Conservation (phyloP, 1,140 invertebrate genomes). For the Arctopsyche grandis region DNA sequence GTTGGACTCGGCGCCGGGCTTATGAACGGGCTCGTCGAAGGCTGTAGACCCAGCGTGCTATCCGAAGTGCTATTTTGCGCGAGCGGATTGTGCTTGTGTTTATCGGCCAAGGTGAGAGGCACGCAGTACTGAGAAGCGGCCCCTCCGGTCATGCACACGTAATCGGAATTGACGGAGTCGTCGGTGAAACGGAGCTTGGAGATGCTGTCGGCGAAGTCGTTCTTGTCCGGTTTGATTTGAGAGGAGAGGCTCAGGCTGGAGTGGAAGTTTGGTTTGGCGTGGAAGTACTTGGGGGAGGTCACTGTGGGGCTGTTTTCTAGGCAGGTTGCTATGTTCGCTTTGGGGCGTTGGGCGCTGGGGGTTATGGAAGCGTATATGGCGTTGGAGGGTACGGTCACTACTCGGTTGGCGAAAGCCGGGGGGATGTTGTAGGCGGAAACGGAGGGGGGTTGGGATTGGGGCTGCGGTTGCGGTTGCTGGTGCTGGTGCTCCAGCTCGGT, state of each 20-base stretch:
- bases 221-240: conserved; percentile 56
- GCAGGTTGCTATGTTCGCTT: conserved; percentile 65
- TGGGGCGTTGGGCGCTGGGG: conserved; percentile 66
- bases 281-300: conserved; percentile 63
- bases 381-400: conserved; percentile 63
- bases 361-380: conserved; percentile 66
- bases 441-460: conserved; percentile 53
- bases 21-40: conserved; percentile 58
- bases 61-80: conserved; percentile 39
- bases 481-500: neutral
- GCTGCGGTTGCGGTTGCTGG: too few species aligned
- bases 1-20: conserved; percentile 65
- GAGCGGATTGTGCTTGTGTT: conserved; percentile 59
- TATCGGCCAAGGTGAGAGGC: conserved; percentile 56
- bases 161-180: conserved; percentile 75
- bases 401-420: conserved; percentile 62
- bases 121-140: conserved; percentile 57
- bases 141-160: conserved; percentile 77
- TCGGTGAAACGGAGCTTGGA: conserved; percentile 66
- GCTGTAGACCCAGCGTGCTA: conserved; percentile 32
- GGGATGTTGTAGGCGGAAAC: conserved; percentile 61
- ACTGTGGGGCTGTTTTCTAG: conserved; percentile 58
- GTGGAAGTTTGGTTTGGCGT: conserved; percentile 59
- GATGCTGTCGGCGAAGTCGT: conserved; percentile 39
- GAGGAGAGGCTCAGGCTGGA: conserved; percentile 51